Evolutionary conservation across 2,888 invertebrate genomes (phyloP), one percentile per base, ranked within the genome.

Genomic region (Sminthurides aquaticus): DNA sequence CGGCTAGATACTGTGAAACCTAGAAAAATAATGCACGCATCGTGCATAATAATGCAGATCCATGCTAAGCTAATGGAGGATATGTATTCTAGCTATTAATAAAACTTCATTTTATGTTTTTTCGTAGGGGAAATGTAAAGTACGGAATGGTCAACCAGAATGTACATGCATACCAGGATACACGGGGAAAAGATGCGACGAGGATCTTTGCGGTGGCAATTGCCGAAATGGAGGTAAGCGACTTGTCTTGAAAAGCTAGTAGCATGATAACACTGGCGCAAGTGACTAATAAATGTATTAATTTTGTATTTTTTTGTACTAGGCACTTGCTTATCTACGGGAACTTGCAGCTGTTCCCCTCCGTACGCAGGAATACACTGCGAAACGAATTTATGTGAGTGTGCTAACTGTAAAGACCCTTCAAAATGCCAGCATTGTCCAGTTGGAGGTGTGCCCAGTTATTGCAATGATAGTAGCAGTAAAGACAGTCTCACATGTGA

Each of bases 171-270:
- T 76, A n/a, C 75, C 78, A 1, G 82, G 83, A 1, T 83, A 78
- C 71, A 76, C 80, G 0, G 87, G 87, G 2, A 81, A 82, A 57
- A 79, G 80, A 18, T 87, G 88, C 75, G 84, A 86, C 69, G 80
- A 80, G 49, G 81, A 84, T 72, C 78, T 80, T 3, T 87, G 87
- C 76, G 78, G 80, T 20, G 80, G 81, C 29, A 81, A 81, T 69
- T 87, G 87, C 74, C 80, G 80, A 66, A 84, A 84, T 76, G 84
- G 84, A 48, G 86, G 86, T 71, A 75, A 60, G n/a, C n/a, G n/a
- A 43, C 49, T 34, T 34, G n/a, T n/a, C 5, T 5, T 52, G 54
- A 22, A 52, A 52, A 52, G n/a, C 48, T 18, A 43, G 11, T 43
- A 15, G 48, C 18, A 43, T 43, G 48, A 49, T 49, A 49, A 49